Evolutionary conservation across 2,888 invertebrate genomes (phyloP), one percentile per base, ranked within the genome.

Genomic region (Leucophora obtusa): DNA sequence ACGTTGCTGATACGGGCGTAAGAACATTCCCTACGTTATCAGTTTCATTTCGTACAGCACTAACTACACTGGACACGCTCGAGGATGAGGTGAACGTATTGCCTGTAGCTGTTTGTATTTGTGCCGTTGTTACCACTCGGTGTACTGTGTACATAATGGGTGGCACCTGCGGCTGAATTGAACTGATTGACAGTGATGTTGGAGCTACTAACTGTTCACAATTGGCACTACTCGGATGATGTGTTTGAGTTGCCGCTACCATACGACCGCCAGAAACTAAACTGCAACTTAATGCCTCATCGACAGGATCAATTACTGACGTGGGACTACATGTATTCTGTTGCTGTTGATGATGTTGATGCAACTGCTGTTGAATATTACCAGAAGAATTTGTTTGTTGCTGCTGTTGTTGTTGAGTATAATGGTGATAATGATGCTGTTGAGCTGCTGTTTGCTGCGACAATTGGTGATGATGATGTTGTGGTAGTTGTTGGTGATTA

Each of bases 71-170:
- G 28, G 90, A 90, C 10, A 90, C 90, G 82, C 90, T 90, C 33
- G 90, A 89, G 53, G 89, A 89, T 38, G 90, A 87, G 33, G 90
- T 89, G 73, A 89, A 90, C 50, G 90, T 88, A 76, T 87, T 88
- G 54, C 89, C 88, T 35, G 85, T 86, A 35, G 89, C 88, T 54
- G 90, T 89, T 83, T 90, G 90, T 71, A 90, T 89, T 84, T 90
- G 90, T 65, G 90, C 88, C 56, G 90, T 90, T 66, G 90, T 89
- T 66, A 90, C 90, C 78, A 90, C 90, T 33, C 90, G 87, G 84
- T 90, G 90, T 68, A 90, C 90, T 18, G 90, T 90, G 80, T 90
- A 90, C 85, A 90, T 84, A 73, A 90, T 85, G 17, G 90, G 89
- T 65, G 89, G 87, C 79, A 86, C 85, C 38, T 76, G 66, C 21